phyloP scores from a whole-genome alignment of 2,113 vertebrate genomes.

The Hemibagrus wyckioides region DNA sequence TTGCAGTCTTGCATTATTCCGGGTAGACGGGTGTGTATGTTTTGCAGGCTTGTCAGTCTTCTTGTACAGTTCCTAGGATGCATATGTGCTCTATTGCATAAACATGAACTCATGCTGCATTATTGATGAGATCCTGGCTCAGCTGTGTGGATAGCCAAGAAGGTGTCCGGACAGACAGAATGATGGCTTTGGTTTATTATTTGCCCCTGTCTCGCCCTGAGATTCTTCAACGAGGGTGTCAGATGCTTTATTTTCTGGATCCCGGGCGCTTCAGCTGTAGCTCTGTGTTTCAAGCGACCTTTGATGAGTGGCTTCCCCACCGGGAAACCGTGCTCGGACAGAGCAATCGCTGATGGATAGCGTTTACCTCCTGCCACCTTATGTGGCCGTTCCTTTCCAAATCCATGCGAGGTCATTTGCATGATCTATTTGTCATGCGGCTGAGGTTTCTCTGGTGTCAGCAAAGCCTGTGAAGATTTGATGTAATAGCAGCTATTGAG shows the following conservation, averaged over 20 bases:
- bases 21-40: conserved; percentile 8
- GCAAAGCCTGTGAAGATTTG: conserved; percentile 42
- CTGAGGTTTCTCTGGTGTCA: conserved; percentile 37
- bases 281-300: conserved; percentile 25
- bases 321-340: conserved; percentile 24
- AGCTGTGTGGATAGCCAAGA: conserved; percentile 48
- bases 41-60: conserved; percentile 42
- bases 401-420: conserved; percentile 47
- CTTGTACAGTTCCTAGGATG: conserved; percentile 58
- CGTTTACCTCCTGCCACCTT: conserved; percentile 48
- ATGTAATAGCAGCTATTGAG: conserved; percentile 36
- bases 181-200: conserved; percentile 44
- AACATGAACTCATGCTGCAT: conserved; percentile 84
- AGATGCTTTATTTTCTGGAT: conserved; percentile 30
- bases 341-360: conserved; percentile 42
- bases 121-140: conserved; percentile 79
- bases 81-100: conserved; percentile 80
- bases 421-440: conserved; percentile 54
- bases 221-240: conserved; percentile 37
- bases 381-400: conserved; percentile 31
- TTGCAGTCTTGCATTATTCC: conserved; percentile 11
- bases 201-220: conserved; percentile 31
- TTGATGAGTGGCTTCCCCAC: conserved; percentile 30
- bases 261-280: not conserved
- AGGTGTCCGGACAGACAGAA: conserved; percentile 43